These are phyloP conservation scores for Serripes groenlandicus DNA, from an alignment of 2,888 invertebrate species.

Conservation along the genomic window DNA sequence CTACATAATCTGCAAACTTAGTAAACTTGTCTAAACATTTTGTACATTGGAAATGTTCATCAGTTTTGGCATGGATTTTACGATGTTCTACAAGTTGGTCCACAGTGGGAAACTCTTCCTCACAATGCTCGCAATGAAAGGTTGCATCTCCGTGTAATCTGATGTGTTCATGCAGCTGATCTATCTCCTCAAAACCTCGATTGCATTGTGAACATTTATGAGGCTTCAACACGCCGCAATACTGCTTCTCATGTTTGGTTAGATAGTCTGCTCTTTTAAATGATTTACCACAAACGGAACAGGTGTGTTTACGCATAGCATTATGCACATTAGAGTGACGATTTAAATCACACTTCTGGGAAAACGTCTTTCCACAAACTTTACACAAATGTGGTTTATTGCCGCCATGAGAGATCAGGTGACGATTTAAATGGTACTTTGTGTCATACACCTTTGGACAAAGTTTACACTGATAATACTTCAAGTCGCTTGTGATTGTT, in stretches of 20 bases:
- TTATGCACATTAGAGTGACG: constrained; percentile 65
- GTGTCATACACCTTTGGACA: constrained; percentile 60
- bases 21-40: constrained; percentile 52
- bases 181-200: constrained; percentile 52
- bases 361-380: constrained; percentile 54
- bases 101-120: constrained; percentile 46
- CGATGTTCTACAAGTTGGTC: constrained; percentile 55
- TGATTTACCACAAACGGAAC: constrained; percentile 64
- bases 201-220: constrained; percentile 60
- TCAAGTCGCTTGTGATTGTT: constrained; percentile 34
- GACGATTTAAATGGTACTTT: constrained; percentile 63
- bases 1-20: constrained; percentile 56
- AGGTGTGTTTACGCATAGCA: constrained; percentile 48
- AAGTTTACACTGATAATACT: constrained; percentile 60
- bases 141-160: constrained; percentile 28
- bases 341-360: constrained; percentile 64
- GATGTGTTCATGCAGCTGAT: constrained; percentile 48
- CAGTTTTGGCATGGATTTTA: constrained; percentile 51
- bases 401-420: constrained; percentile 61
- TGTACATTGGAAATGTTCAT: constrained; percentile 50
- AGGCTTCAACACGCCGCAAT: constrained; percentile 59
- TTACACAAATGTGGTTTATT: constrained; percentile 55
- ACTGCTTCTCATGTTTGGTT: constrained; percentile 64
- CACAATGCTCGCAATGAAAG: constrained; percentile 56
- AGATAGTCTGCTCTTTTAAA: constrained; percentile 66